Base-by-base conservation (phyloP, 2,888 invertebrate genomes). In the Aporophyla nigra region DNA sequence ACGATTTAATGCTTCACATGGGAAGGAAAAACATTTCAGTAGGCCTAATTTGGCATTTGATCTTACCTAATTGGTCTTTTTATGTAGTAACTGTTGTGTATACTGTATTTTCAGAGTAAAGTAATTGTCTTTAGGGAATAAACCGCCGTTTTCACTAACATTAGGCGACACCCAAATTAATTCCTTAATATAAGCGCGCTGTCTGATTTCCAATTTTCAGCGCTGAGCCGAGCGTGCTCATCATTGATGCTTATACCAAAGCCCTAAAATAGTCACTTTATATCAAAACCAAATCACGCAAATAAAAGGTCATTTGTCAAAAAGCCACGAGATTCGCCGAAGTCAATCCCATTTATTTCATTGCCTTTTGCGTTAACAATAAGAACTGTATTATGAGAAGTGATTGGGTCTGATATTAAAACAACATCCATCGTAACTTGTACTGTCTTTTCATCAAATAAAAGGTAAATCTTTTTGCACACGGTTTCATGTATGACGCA, bases 381-480 rank as follows among this genome's bases (percentile, higher is more conserved):
- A 65, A 49, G n/a, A 46, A 49, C 3, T 12, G 12, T 73, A 54
- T 61, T 78, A 43, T 10, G 5, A 49, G 14, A 56, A 62, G n/a
- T 49, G 24, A 66, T 65, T 65, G 65, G 27, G n/a, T 75, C 27
- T 21, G 21, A 62, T 80, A 80, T 82, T 62, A 82, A 82, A 82
- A 61, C 49, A 82, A 62, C 61, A 75, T 46, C 24, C 14, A 43
- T 67, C 4, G 16, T 5, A 49, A 6, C 33, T 51, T 65, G 63
- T 61, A 33, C n/a, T 66, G 16, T 56, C 54, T 75, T 53, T 53
- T 62, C 21, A 49, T 63, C 73, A 58, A 83, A 81, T 80, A 79
- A 5, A 10, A 59, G 10, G 71, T 75, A 71, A 67, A 58, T 70
- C 53, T 69, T 76, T 62, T 68, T 59, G 59, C 66, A 79, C 54